phyloP scores from a whole-genome alignment of 2,797 vertebrate genomes.

The Poecilia picta region DNA sequence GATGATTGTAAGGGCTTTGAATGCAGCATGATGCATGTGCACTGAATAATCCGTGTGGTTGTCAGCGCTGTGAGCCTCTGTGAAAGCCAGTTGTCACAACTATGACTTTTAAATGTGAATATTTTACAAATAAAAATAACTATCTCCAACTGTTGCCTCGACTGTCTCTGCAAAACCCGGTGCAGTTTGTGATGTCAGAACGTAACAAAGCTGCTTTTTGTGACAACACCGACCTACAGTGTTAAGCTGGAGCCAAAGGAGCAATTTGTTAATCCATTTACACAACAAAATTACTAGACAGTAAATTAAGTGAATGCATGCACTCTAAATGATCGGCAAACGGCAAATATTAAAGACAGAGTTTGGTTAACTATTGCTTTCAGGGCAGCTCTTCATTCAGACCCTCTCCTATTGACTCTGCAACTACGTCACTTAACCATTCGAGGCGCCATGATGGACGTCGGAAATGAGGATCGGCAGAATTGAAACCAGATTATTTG shows the following conservation, averaged over 20 bases:
- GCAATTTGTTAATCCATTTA: conserved; percentile 10
- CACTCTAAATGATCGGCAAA: background rate
- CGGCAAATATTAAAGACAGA: background rate
- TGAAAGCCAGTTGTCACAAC: conserved; percentile 65
- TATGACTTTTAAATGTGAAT: conserved; percentile 72
- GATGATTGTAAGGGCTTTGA: conserved; percentile 75
- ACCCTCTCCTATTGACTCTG: background rate
- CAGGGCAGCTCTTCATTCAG: conserved; percentile 6
- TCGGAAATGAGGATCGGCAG: too few relatives aligned
- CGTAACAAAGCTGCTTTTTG: background rate
- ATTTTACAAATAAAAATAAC: conserved; percentile 79
- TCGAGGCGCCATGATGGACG: too few relatives aligned
- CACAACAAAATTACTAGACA: conserved; percentile 1
- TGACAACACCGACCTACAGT: conserved; percentile 2
- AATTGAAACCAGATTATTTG: too few relatives aligned
- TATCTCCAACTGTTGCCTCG: conserved; percentile 36
- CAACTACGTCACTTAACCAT: too few relatives aligned
- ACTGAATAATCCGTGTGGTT: conserved; percentile 75
- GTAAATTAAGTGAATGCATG: background rate
- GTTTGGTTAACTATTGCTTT: background rate
- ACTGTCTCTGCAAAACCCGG: conserved; percentile 6
- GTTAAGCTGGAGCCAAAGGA: background rate
- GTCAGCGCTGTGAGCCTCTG: conserved; percentile 77
- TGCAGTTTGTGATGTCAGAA: background rate
- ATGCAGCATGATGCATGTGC: conserved; percentile 79